A percentile compares a stretch with the other conserved stretches of the same genome.
Conservation (phyloP, 2,797 vertebrate species). For the Rhinogobio ventralis region DNA sequence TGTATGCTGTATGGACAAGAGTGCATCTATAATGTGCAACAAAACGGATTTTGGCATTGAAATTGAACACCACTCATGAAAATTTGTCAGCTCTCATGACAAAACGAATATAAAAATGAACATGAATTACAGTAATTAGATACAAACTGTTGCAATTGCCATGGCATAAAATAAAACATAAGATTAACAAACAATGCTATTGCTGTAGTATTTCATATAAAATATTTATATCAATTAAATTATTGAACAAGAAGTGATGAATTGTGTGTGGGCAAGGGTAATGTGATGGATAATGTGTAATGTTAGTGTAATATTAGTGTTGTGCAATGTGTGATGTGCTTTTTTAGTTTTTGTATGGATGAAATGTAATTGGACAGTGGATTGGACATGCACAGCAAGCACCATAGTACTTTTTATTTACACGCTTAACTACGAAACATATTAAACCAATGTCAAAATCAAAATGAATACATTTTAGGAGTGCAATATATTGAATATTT, state of each 20-base stretch:
- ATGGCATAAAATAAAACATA: conserved; percentile 35
- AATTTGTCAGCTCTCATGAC: conserved; percentile 5
- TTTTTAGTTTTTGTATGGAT: no score
- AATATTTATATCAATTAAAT: neutral
- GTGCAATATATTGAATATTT: neutral
- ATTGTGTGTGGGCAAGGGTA: no score
- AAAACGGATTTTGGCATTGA: neutral
- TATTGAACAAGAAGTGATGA: no score
- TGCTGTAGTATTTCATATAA: neutral
- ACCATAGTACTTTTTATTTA: neutral
- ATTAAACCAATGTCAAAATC: neutral
- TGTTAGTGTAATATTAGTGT: no score
- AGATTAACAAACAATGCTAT: neutral
- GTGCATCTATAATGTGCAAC: neutral
- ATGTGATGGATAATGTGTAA: no score
- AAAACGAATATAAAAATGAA: conserved; percentile 29
- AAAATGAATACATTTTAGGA: neutral
- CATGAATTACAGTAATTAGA: conserved; percentile 46
- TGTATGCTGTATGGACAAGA: neutral
- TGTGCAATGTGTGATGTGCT: no score
- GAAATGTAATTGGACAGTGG: no score
- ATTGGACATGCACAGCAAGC: neutral
- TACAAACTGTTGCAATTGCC: conserved; percentile 23
- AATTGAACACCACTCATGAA: neutral
- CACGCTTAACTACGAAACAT: neutral